Percentiles rank a stretch among this genome's conserved stretches.
Evolutionary conservation across 2,113 vertebrate genomes (phyloP).

Genomic region (chimpanzee (Pan troglodytes)): NHGRI_mPanTro3-v2.1_pri NC_072417.2:60425001-60425500

Average conservation of each 20-base stretch:
- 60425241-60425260: background rate
- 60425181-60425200: background rate
- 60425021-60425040: fast-evolving
- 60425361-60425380: background rate
- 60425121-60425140: background rate
- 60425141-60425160: background rate
- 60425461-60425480: fast-evolving
- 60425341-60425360: background rate
- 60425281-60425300: background rate
- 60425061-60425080: too few relatives aligned
- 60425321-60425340: background rate
- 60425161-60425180: background rate
- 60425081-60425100: background rate
- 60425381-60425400: background rate
- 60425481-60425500: background rate
- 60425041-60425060: background rate
- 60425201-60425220: background rate
- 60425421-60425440: too few relatives aligned
- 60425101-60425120: too few relatives aligned
- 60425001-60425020: background rate
- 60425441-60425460: background rate
- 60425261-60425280: background rate
- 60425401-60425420: fast-evolving
- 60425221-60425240: background rate
- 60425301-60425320: too few relatives aligned